phyloP scores from a whole-genome alignment of 2,113 vertebrate genomes.

The Nesoenas mayeri region DNA sequence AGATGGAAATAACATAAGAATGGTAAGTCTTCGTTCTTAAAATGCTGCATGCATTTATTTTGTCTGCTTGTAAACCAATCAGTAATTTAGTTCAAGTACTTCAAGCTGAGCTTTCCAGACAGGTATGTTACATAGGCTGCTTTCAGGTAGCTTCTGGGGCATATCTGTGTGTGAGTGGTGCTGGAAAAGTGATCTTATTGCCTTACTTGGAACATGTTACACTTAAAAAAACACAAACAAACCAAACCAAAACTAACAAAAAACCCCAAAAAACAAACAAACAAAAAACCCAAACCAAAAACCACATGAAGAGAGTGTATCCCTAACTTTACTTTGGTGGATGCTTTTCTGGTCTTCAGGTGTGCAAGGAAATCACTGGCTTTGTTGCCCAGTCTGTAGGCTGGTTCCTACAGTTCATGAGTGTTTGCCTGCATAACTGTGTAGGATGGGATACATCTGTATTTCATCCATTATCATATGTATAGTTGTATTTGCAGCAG shows the following conservation, averaged over 20 bases:
- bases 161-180: not conserved
- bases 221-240: no score
- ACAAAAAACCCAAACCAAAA: no score
- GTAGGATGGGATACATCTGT: no score
- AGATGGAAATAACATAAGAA: constrained; percentile 98
- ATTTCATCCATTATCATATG: not conserved
- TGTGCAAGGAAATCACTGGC: not conserved
- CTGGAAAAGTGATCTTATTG: not conserved
- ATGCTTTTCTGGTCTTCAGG: not conserved
- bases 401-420: not conserved
- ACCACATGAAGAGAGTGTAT: not conserved
- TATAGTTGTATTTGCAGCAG: not conserved
- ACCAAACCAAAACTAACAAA: no score
- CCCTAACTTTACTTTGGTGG: not conserved
- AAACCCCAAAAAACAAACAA: no score
- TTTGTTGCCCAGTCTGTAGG: not conserved
- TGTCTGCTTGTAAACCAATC: accelerated
- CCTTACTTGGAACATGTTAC: not conserved
- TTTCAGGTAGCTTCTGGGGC: not conserved
- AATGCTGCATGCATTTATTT: not conserved
- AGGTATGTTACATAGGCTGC: not conserved
- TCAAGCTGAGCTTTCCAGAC: not conserved
- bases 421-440: not conserved
- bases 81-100: not conserved
- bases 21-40: constrained; percentile 77